These are phyloP conservation scores for Calvadosia cruxmelitensis DNA, from an alignment of 30 jellyfish, hydroid and myxozoan genomes.

Conservation along the genomic window DNA sequence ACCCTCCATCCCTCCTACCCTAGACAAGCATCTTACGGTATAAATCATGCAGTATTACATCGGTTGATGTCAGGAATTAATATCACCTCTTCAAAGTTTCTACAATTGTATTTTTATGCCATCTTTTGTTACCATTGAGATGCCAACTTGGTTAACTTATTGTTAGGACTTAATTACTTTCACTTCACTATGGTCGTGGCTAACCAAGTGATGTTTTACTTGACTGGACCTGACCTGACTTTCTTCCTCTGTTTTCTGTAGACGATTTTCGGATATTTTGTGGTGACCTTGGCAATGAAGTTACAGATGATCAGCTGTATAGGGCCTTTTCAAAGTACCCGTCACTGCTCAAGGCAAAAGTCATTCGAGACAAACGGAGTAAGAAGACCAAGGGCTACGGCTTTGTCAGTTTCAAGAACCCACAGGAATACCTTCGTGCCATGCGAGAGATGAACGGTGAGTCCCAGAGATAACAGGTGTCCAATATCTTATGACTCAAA, in stretches of 20 bases:
- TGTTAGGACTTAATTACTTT: too few relatives aligned
- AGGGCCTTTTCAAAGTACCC: conserved; percentile 88
- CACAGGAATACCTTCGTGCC: conserved; percentile 90
- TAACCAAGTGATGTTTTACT: neutral
- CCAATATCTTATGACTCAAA: too few relatives aligned
- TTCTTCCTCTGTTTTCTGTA: neutral
- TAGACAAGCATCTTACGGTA: too few relatives aligned
- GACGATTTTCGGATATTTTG: conserved; percentile 90
- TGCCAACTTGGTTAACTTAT: too few relatives aligned
- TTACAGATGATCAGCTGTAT: conserved; percentile 74
- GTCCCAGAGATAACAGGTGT: too few relatives aligned
- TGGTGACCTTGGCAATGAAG: conserved; percentile 99
- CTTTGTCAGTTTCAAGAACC: conserved; percentile 92
- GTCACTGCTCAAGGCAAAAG: conserved; percentile 65
- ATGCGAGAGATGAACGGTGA: conserved; percentile 98
- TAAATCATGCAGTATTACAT: too few relatives aligned
- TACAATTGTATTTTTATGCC: too few relatives aligned
- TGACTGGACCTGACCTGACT: neutral
- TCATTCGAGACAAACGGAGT: conserved; percentile 72
- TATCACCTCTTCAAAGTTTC: too few relatives aligned
- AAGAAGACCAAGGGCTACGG: conserved; percentile 93
- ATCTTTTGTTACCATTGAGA: too few relatives aligned
- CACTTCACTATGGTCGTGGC: too few relatives aligned
- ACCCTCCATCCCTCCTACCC: too few relatives aligned
- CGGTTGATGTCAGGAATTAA: too few relatives aligned